Base-by-base conservation (phyloP, 2,797 vertebrate species). In the Pogoniulus pusillus region DNA sequence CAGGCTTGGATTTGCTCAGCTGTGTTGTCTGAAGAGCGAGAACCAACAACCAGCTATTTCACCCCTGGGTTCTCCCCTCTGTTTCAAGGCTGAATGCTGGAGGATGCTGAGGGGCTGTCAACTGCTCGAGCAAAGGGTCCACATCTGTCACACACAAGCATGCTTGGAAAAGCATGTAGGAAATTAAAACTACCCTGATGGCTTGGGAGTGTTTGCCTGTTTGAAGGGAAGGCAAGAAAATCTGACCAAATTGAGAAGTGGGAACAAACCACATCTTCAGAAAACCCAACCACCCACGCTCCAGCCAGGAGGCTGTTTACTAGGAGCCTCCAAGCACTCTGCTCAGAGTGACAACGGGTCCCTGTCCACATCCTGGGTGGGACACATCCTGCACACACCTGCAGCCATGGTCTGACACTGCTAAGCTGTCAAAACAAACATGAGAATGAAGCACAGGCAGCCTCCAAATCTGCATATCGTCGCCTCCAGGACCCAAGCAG, bases 371-470 rank as follows among this genome's bases (percentile, higher is more conserved):
- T 11, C 79, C 75, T 15, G 0, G 12, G 23, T 0, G 4, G 57
- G 74, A 60, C 6, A 4, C 74, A 53, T 51, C 82, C 84, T 19
- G 35, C 45, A 0, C 76, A n/a, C 82, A 71, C 86, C 90, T 68
- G 82, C 60, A 64, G 74, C 77, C 14, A 1, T 12, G 1, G 72
- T 63, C 68, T 4, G 3, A 24, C 68, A 7, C 73, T 4, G 23
- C 77, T 80, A 47, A 82, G 75, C 91, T 94, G 90, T 72, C 76
- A 86, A 74, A 94, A 79, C 73, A 93, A 91, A 90, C 66, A 60
- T 0, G 20, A 83, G 62, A 75, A 78, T 10, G 9, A 37, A 75
- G 69, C 23, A 3, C 73, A 43, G 4, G 8, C 74, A 64, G 68
- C 80, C 51, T 58, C 59, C 71, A 77, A 70, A 71, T 8, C 80